Conservation (phyloP, 2,113 vertebrate species). For the Myanophis thanlyinensis region DNA sequence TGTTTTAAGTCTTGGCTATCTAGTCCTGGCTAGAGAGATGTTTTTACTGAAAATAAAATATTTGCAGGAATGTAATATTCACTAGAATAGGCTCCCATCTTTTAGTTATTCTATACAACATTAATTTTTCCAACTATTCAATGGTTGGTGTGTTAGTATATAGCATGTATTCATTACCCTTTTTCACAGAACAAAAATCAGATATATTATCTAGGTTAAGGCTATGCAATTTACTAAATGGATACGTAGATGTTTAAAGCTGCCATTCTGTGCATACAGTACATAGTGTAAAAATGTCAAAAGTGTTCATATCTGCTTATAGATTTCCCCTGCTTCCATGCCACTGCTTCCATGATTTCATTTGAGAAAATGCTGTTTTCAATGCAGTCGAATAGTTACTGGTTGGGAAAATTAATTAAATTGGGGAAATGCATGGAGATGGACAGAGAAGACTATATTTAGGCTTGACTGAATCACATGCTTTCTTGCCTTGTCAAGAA, state of each 20-base stretch:
- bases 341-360: not conserved
- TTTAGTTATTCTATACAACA: not conserved
- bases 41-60: constrained; percentile 13
- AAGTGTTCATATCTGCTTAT: not conserved
- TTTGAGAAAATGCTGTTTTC: not conserved
- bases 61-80: not conserved
- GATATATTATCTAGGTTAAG: not conserved
- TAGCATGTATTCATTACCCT: not conserved
- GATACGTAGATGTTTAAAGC: not conserved
- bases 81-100: not conserved
- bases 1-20: not conserved
- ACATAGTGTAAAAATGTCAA: not conserved
- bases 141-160: not conserved
- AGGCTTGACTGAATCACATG: not conserved
- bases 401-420: not conserved
- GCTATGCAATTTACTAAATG: not conserved
- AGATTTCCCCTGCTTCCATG: not conserved
- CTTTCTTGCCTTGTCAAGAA: not conserved
- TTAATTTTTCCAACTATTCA: not conserved
- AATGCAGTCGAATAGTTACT: not conserved
- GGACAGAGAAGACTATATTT: not conserved
- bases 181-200: not conserved
- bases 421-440: not conserved
- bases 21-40: not conserved
- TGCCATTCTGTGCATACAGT: not conserved